Percentiles rank a stretch among this genome's conserved stretches.
Conservation (phyloP, 2,888 invertebrate genomes). For the Stratiomys singularior region DNA sequence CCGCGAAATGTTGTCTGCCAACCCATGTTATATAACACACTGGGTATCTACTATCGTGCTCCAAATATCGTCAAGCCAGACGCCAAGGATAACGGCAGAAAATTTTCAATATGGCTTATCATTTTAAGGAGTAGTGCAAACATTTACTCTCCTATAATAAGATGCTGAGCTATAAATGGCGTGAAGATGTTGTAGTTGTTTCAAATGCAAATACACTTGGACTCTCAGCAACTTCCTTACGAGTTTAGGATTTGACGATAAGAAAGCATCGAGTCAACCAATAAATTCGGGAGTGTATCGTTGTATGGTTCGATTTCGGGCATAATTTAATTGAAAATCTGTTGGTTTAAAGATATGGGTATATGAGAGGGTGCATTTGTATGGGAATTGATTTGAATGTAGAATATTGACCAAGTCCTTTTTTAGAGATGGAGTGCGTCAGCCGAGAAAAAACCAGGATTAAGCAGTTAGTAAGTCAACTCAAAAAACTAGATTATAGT, state of each 20-base stretch:
- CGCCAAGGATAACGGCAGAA: conserved; percentile 42
- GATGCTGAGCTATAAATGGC: conserved; percentile 45
- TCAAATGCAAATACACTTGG: conserved; percentile 1
- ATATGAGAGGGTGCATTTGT: too few species aligned
- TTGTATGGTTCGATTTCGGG: conserved; percentile 21
- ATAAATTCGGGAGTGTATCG: conserved; percentile 29
- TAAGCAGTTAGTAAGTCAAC: too few species aligned
- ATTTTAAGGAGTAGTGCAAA: conserved; percentile 50
- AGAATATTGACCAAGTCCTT: too few species aligned
- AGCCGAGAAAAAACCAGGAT: too few species aligned
- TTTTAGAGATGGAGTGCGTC: too few species aligned
- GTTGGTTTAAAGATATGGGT: conserved; percentile 5
- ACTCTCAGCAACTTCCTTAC: conserved; percentile 5
- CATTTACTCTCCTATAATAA: conserved; percentile 51
- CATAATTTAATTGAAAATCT: conserved; percentile 29
- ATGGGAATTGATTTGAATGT: too few species aligned
- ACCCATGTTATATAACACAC: background rate
- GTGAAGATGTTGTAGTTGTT: conserved; percentile 11
- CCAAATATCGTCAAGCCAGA: conserved; percentile 27
- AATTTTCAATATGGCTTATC: conserved; percentile 52
- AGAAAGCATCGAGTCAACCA: conserved; percentile 21
- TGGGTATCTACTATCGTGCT: background rate
- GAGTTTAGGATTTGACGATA: background rate
- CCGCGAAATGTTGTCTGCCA: background rate
- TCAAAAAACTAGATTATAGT: too few species aligned